Base-by-base conservation (phyloP, 1,140 invertebrate genomes). In the Ceratitis capitata region DNA sequence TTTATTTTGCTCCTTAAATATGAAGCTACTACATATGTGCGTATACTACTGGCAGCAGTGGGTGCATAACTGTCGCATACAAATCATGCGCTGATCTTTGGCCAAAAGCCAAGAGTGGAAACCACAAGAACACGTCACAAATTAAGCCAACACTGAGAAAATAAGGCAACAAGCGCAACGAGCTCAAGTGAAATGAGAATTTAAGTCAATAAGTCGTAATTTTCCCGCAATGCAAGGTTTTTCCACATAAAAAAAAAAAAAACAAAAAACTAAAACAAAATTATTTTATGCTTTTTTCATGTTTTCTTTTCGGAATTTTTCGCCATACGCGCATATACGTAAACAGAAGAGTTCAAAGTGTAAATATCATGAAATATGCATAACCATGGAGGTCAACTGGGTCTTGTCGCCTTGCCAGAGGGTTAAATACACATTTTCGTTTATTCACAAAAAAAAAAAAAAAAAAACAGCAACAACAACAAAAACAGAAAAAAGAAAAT, bases 341-440 rank as follows among this genome's bases (percentile, higher is more conserved):
- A 78, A 78, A 78, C 69, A 47, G 69, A 32, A 14, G 35, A n/a
- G n/a, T n/a, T n/a, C n/a, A 10, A n/a, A 14, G 39, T 45, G 69
- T 78, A 78, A 78, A 78, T 78, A 45, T n/a, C n/a, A 78, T 78
- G 39, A 78, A 78, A 78, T 78, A 78, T 78, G 69, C 69, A 78
- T 47, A 39, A 19, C 69, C 35, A 47, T 78, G 69, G 69, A 78
- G 69, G 69, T 45, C 69, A 78, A 39, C 12, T 42, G 69, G 69
- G 39, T 10, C 39, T 78, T 45, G 69, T 45, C 69, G 39, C 10
- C 69, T n/a, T 45, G 39, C 69, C n/a, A 45, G 69, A 26, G 39
- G 69, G 39, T 78, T 45, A 78, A 78, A 78, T 78, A 78, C 42
- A 78, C 19, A 45, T 78, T 78, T 45, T 45, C 42, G 19, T 16